phyloP scores from a whole-genome alignment of 2,888 invertebrate genomes.

The Cheilosia pagana region DNA sequence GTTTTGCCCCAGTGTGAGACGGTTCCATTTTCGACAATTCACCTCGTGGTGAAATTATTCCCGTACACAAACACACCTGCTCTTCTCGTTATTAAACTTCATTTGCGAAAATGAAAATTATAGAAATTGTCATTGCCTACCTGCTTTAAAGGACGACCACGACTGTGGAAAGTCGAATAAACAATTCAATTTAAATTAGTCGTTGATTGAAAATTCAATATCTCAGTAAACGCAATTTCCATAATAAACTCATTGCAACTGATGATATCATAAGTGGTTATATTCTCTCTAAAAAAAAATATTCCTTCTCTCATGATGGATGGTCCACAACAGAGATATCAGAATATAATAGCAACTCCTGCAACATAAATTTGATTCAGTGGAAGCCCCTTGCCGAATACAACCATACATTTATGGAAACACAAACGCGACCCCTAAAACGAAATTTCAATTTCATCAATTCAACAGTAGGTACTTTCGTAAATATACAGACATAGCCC shows the following conservation, averaged over 20 bases:
- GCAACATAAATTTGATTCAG: constrained; percentile 18
- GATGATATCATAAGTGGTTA: constrained; percentile 12
- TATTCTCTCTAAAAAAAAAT: not conserved
- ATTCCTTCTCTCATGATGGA: constrained; percentile 4
- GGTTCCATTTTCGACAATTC: too few species aligned
- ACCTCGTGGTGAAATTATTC: too few species aligned
- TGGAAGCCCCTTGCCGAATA: not conserved
- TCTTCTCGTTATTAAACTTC: too few species aligned
- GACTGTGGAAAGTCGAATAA: too few species aligned
- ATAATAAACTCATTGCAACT: not conserved
- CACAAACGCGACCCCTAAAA: not conserved
- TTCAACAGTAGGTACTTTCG: not conserved
- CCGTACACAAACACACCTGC: too few species aligned
- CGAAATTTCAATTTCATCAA: constrained; percentile 45
- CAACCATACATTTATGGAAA: constrained; percentile 17
- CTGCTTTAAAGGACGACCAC: too few species aligned
- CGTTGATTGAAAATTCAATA: too few species aligned
- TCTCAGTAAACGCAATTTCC: not conserved
- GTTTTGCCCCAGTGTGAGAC: too few species aligned
- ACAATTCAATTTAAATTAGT: too few species aligned
- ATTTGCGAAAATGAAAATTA: too few species aligned
- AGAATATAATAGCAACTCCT: constrained; percentile 15
- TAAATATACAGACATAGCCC: not conserved
- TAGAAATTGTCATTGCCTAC: too few species aligned
- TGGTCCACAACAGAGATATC: not conserved